Percentiles rank a stretch among this genome's conserved stretches.
Conservation (phyloP, 2,888 invertebrate species). For the Himalopsyche japonica region DNA sequence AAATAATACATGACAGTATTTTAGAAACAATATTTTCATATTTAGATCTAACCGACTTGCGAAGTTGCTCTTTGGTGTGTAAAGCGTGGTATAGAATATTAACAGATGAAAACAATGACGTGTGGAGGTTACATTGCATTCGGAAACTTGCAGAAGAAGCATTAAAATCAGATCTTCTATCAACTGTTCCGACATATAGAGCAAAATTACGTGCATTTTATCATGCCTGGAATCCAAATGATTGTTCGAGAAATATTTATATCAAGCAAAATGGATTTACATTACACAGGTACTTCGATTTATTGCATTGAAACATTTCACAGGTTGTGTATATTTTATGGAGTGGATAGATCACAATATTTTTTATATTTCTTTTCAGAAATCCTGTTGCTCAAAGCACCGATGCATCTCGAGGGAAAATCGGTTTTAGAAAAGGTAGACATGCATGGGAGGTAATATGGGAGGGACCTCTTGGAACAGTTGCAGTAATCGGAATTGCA, state of each 20-base stretch:
- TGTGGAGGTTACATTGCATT: conserved; percentile 90
- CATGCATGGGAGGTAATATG: conserved; percentile 98
- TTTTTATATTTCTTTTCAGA: conserved; percentile 52
- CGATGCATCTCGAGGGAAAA: conserved; percentile 89
- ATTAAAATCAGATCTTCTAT: conserved; percentile 87
- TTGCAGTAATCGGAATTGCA: conserved; percentile 94
- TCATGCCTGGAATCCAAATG: conserved; percentile 96
- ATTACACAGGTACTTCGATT: conserved; percentile 70
- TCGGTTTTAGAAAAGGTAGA: conserved; percentile 87
- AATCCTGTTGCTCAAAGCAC: conserved; percentile 99
- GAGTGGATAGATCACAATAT: not conserved
- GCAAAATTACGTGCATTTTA: conserved; percentile 91
- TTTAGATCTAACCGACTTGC: conserved; percentile 81
- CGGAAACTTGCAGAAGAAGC: conserved; percentile 82
- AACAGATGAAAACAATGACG: conserved; percentile 91
- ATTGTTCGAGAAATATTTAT: conserved; percentile 96
- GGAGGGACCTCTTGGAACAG: conserved; percentile 98
- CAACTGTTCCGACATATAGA: conserved; percentile 87
- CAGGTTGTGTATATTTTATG: not conserved
- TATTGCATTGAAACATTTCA: not conserved
- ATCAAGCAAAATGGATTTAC: conserved; percentile 97
- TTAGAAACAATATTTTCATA: conserved; percentile 91
- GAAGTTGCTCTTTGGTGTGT: conserved; percentile 90
- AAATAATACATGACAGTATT: conserved; percentile 75
- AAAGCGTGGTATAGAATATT: conserved; percentile 90